Conservation (phyloP, 2,888 invertebrate genomes). For the Opisthograptis luteolata region DNA sequence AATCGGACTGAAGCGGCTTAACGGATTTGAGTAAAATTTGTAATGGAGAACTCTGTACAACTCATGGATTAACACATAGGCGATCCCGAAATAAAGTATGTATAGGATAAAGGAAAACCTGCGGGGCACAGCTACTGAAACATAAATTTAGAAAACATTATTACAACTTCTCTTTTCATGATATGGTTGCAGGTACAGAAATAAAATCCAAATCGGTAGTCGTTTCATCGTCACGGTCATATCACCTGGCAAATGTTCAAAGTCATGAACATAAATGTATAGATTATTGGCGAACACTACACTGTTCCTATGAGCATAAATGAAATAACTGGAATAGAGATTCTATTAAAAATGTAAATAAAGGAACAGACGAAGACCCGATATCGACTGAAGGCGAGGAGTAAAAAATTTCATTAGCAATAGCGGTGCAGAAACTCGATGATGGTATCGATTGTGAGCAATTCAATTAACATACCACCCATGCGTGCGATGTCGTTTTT, state of each 20-base stretch:
- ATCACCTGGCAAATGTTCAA: constrained; percentile 22
- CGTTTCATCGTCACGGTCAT: constrained; percentile 14
- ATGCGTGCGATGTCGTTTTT: constrained; percentile 70
- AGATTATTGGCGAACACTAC: constrained; percentile 8
- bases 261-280: constrained; percentile 9
- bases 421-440: constrained; percentile 47
- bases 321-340: background rate
- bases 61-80: too few relatives aligned
- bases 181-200: constrained; percentile 11
- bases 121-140: too few relatives aligned
- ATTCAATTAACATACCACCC: constrained; percentile 70
- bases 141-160: background rate
- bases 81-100: too few relatives aligned
- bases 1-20: too few relatives aligned
- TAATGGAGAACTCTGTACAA: too few relatives aligned
- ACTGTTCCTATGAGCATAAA: constrained; percentile 4
- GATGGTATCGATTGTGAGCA: constrained; percentile 57
- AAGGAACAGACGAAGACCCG: constrained; percentile 38
- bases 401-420: constrained; percentile 52
- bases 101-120: too few relatives aligned
- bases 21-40: too few relatives aligned
- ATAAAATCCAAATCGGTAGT: constrained; percentile 10
- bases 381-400: constrained; percentile 37
- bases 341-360: constrained; percentile 21
- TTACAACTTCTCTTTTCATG: constrained; percentile 7